These are phyloP conservation scores for Hemitrygon akajei DNA, from an alignment of 2,797 vertebrate genomes.

Conservation along the genomic window DNA sequence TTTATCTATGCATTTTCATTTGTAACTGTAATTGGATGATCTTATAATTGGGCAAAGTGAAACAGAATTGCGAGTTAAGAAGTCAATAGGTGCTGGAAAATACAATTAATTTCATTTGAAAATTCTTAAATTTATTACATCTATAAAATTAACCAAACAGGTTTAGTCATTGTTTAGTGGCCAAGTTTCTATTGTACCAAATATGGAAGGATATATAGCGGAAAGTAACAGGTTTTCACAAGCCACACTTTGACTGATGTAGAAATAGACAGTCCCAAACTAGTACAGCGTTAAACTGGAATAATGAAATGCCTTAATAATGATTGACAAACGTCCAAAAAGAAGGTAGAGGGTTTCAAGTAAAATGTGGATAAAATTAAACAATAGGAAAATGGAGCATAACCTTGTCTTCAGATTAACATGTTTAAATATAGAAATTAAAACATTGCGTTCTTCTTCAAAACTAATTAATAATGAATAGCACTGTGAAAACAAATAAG, in stretches of 20 bases:
- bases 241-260: background rate
- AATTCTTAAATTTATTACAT: background rate
- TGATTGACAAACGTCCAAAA: background rate
- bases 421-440: constrained; percentile 21
- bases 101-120: background rate
- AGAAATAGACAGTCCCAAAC: background rate
- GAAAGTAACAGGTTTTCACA: background rate
- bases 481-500: constrained; percentile 17
- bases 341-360: background rate
- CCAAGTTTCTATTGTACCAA: background rate
- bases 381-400: background rate
- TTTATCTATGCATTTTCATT: background rate
- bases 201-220: background rate
- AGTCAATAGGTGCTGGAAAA: background rate
- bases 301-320: background rate
- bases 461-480: constrained; percentile 12
- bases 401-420: background rate
- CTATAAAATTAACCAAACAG: background rate
- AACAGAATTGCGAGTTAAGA: background rate
- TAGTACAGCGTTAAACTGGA: background rate
- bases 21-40: background rate
- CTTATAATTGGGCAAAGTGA: background rate
- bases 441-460: background rate
- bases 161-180: background rate
- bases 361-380: constrained; percentile 8